Conservation (phyloP, 2,797 vertebrate genomes). For the Spatula versicolor region DNA sequence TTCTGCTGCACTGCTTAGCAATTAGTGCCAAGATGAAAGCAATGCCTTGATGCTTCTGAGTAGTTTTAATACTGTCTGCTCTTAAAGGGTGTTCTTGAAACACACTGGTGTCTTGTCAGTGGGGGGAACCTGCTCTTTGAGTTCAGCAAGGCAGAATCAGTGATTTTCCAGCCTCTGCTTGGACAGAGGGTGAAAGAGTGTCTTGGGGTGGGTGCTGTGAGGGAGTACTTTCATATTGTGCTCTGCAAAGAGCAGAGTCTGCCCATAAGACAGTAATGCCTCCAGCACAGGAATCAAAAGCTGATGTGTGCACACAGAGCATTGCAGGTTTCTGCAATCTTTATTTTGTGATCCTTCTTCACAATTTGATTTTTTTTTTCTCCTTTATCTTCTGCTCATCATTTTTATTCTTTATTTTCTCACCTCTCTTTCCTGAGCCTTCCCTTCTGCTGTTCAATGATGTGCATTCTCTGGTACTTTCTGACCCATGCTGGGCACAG, state of each 20-base stretch:
- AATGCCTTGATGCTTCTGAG: background rate
- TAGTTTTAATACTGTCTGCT: background rate
- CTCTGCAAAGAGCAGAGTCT: background rate
- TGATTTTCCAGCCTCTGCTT: background rate
- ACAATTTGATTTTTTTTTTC: background rate
- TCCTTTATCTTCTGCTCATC: background rate
- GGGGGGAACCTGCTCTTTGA: background rate
- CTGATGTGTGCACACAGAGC: accelerated
- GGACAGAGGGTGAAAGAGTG: background rate
- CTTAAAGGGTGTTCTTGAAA: background rate
- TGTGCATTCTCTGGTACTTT: background rate
- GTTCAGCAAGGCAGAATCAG: background rate
- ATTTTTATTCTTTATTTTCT: background rate
- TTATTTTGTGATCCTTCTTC: background rate
- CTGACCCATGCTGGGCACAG: background rate
- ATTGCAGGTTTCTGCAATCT: background rate
- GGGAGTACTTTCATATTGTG: accelerated
- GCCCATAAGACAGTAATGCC: accelerated
- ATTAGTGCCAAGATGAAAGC: background rate
- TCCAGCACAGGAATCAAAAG: background rate
- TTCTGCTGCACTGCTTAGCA: background rate
- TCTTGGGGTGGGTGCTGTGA: background rate
- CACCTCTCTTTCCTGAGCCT: background rate
- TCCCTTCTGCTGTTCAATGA: background rate
- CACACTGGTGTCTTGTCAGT: background rate